Base-by-base conservation (phyloP, 2,113 vertebrate species). In the Datnioides undecimradiatus region DNA sequence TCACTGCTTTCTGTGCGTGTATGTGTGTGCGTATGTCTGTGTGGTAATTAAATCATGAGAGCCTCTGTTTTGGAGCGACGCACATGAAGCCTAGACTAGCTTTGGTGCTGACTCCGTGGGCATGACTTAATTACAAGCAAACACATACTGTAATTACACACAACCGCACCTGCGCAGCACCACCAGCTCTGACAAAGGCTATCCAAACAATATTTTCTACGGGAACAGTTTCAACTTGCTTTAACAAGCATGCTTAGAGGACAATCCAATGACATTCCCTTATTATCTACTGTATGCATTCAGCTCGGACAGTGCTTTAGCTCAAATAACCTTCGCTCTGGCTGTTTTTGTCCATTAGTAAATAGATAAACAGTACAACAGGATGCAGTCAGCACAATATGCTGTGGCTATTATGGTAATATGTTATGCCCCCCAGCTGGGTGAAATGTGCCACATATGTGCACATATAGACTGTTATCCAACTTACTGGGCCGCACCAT, bases 101-200 rank as follows among this genome's bases (percentile, higher is more conserved):
- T 52, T 33, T 54, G 51, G 54, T 79, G 82, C 80, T 76, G 79
- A 89, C 79, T 85, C 82, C 3, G 29, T 62, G 65, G 71, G 77
- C 67, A 67, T 66, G 74, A 79, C 80, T 91, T 85, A 92, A 91
- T 92, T 91, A 90, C 83, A 79, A 41, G 67, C 48, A 70, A 90
- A 86, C 83, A 82, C 71, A 55, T 64, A 73, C 58, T 85, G 86
- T 89, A 92, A 92, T 91, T 92, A 89, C 48, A 74, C 80, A 76
- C 79, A 72, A 64, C 36, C 77, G 63, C 87, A 91, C 85, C 87
- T 91, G 86, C 79, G 48, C 85, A 27, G 27, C 68, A 64, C 29
- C 36, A n/a, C 48, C 33, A 46, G 64, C 74, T 58, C 63, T 21
- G 33, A 63, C 43, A 66, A 67, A 80, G 72, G 85, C 48, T 79